Percentiles rank a stretch among this genome's conserved stretches.
phyloP scores from a whole-genome alignment of 2,888 invertebrate genomes.

The Archaeoteleia sp. region DNA sequence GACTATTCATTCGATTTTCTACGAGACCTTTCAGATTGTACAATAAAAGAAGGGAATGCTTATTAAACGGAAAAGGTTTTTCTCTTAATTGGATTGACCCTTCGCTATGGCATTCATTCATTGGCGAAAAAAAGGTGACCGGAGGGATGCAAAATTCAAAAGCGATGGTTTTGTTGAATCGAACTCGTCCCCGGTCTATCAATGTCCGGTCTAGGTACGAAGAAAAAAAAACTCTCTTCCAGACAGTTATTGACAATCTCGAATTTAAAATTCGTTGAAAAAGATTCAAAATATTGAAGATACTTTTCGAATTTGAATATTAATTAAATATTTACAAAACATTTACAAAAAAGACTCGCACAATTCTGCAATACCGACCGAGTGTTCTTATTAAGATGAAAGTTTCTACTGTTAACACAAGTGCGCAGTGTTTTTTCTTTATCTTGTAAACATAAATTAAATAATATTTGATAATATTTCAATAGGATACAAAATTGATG shows the following conservation, averaged over 20 bases:
- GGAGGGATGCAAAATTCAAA: conserved; percentile 43
- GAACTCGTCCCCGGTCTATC: conserved; percentile 35
- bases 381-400: too few relatives aligned
- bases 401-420: too few relatives aligned
- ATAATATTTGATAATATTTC: too few relatives aligned
- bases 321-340: too few relatives aligned
- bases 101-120: conserved; percentile 34
- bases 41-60: conserved; percentile 35
- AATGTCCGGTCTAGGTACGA: conserved; percentile 28
- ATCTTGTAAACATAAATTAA: too few relatives aligned
- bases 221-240: conserved; percentile 22
- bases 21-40: conserved; percentile 26
- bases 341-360: too few relatives aligned
- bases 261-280: conserved; percentile 29
- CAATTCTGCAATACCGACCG: too few relatives aligned
- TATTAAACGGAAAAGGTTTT: conserved; percentile 51
- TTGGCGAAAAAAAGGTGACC: conserved; percentile 31
- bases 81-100: conserved; percentile 52
- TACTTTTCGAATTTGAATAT: too few relatives aligned
- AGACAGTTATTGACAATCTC: conserved; percentile 36
- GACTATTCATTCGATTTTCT: conserved; percentile 40
- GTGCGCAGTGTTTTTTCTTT: too few relatives aligned
- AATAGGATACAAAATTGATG: too few relatives aligned
- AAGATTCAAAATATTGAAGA: too few relatives aligned
- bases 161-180: conserved; percentile 34